These are phyloP conservation scores for Choloepus hoffmanni DNA, from an alignment of 2,113 vertebrate genomes.

Conservation along the genomic window DNA sequence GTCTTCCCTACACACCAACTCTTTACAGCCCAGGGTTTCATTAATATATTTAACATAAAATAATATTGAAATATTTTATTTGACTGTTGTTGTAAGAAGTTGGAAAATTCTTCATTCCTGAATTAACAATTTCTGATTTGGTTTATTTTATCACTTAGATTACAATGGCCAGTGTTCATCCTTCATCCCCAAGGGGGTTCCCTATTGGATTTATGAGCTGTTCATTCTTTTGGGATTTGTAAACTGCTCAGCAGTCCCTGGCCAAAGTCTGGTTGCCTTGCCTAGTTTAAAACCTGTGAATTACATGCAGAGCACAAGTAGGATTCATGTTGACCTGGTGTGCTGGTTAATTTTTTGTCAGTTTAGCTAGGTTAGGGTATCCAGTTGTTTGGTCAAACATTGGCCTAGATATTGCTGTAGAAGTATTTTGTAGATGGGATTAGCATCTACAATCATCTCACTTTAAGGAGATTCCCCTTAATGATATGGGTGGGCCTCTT, in stretches of 20 bases:
- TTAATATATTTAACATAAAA: not conserved
- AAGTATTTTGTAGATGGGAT: too few species aligned
- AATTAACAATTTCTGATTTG: not conserved
- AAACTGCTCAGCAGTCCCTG: not conserved
- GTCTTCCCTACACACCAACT: not conserved
- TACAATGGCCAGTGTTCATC: not conserved
- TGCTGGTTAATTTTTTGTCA: too few species aligned
- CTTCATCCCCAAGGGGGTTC: not conserved
- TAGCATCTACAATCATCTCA: too few species aligned
- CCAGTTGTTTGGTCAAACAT: too few species aligned
- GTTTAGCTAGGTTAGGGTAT: too few species aligned
- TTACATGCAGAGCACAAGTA: not conserved
- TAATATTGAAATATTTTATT: not conserved
- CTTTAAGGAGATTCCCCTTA: too few species aligned
- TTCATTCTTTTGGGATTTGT: not conserved
- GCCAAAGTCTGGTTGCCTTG: not conserved
- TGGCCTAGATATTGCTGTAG: too few species aligned
- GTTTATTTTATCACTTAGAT: not conserved
- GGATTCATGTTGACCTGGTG: not conserved
- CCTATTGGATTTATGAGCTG: not conserved
- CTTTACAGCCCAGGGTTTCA: not conserved
- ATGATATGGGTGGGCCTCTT: too few species aligned
- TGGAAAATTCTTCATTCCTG: not conserved
- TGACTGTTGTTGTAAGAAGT: not conserved
- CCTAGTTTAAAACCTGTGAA: not conserved